Evolutionary conservation across 1,140 invertebrate species (phyloP).

Genomic region (Nymphalis io): DNA sequence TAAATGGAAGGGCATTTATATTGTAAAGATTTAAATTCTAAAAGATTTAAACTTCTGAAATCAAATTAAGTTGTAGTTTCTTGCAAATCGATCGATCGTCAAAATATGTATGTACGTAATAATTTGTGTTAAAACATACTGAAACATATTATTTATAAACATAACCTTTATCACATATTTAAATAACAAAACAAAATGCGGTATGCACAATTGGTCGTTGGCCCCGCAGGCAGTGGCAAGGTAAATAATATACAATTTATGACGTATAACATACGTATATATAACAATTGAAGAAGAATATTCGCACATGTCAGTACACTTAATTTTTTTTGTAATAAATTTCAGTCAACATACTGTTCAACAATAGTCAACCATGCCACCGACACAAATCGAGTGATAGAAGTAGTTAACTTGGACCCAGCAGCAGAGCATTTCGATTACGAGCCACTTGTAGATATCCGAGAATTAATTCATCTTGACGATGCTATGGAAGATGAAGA

Average conservation of each 20-base stretch:
- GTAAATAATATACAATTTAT: constrained; percentile 38
- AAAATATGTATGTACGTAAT: too few relatives aligned
- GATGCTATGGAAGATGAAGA: constrained; percentile 98
- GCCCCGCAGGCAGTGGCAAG: constrained; percentile 95
- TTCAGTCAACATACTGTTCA: constrained; percentile 96
- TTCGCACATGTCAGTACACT: too few relatives aligned
- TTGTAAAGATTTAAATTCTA: too few relatives aligned
- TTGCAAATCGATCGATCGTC: too few relatives aligned
- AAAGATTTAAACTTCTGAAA: too few relatives aligned
- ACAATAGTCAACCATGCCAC: constrained; percentile 92
- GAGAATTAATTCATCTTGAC: constrained; percentile 96
- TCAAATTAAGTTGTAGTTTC: too few relatives aligned
- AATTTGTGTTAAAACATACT: too few relatives aligned
- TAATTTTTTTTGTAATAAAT: background rate
- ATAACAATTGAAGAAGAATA: background rate
- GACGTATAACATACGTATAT: background rate
- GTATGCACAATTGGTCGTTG: constrained; percentile 96
- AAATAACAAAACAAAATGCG: constrained; percentile 83
- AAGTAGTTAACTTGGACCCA: constrained; percentile 98
- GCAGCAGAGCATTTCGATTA: constrained; percentile 98
- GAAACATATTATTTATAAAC: background rate
- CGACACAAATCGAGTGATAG: constrained; percentile 86
- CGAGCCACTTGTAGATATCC: constrained; percentile 91
- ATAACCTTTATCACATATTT: constrained; percentile 27
- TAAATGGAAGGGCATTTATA: too few relatives aligned